Conservation (phyloP, 2,797 vertebrate species). For the Micromesistius poutassou region DNA sequence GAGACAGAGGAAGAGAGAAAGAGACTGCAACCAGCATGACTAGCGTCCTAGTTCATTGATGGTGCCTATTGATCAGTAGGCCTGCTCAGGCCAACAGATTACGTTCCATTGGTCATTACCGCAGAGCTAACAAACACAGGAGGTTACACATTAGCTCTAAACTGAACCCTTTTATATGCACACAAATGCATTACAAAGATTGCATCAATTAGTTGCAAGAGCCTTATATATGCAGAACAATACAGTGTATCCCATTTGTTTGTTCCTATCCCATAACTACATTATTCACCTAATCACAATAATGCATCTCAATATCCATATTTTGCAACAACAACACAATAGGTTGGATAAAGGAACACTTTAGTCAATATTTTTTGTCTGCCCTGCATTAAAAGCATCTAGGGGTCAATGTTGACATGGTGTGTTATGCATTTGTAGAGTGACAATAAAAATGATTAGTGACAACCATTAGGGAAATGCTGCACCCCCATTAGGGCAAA, state of each 20-base stretch:
- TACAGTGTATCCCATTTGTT: neutral
- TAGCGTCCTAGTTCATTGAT: slow-evolving; percentile 10
- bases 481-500: neutral
- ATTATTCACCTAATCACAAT: neutral
- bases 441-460: neutral
- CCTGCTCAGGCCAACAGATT: neutral
- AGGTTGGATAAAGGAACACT: neutral
- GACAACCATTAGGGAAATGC: neutral
- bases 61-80: neutral
- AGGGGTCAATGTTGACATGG: neutral
- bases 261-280: neutral
- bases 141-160: neutral
- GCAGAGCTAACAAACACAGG: neutral
- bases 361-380: neutral
- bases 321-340: neutral
- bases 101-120: neutral
- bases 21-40: slow-evolving; percentile 25
- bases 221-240: neutral
- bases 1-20: neutral
- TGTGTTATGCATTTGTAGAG: neutral
- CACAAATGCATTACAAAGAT: neutral
- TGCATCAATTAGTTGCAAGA: neutral
- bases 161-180: neutral
- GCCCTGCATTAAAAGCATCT: neutral
- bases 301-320: neutral